A percentile compares a stretch with the other conserved stretches of the same genome.
phyloP scores from a whole-genome alignment of 2,888 invertebrate genomes.

The Sphecodes monilicornis region DNA sequence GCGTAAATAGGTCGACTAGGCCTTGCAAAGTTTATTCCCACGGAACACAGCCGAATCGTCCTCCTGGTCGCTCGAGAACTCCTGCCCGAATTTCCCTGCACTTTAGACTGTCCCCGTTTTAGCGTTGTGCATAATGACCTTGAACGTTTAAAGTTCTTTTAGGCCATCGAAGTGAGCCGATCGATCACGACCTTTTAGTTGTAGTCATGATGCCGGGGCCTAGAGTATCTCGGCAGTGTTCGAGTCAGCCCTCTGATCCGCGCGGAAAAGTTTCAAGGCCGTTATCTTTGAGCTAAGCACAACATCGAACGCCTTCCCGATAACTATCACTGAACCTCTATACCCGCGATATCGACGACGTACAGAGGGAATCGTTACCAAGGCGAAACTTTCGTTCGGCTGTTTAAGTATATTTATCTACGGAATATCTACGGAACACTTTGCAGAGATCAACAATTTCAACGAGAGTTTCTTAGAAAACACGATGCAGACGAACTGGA shows the following conservation, averaged over 20 bases:
- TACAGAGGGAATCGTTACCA: conserved; percentile 7
- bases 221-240: conserved; percentile 54
- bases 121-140: conserved; percentile 67
- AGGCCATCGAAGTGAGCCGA: conserved; percentile 69
- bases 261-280: conserved; percentile 54
- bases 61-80: background rate
- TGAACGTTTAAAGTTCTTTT: conserved; percentile 67
- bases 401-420: background rate
- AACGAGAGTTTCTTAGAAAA: background rate
- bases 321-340: conserved; percentile 28
- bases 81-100: conserved; percentile 26
- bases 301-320: conserved; percentile 1
- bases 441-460: background rate
- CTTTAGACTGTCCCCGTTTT: conserved; percentile 52
- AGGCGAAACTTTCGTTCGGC: background rate
- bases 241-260: conserved; percentile 49
- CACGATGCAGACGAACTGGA: background rate
- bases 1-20: conserved; percentile 22
- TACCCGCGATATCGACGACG: conserved; percentile 28
- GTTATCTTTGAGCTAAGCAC: conserved; percentile 50
- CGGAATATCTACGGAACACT: conserved; percentile 17
- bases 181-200: conserved; percentile 70
- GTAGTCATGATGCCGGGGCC: conserved; percentile 53
- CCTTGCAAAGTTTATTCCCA: conserved; percentile 19
- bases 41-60: background rate